These are phyloP conservation scores for Mnemiopsis leidyi DNA, from an alignment of 37 sponge, comb jelly and placozoan genomes.

Conservation along the genomic window DNA sequence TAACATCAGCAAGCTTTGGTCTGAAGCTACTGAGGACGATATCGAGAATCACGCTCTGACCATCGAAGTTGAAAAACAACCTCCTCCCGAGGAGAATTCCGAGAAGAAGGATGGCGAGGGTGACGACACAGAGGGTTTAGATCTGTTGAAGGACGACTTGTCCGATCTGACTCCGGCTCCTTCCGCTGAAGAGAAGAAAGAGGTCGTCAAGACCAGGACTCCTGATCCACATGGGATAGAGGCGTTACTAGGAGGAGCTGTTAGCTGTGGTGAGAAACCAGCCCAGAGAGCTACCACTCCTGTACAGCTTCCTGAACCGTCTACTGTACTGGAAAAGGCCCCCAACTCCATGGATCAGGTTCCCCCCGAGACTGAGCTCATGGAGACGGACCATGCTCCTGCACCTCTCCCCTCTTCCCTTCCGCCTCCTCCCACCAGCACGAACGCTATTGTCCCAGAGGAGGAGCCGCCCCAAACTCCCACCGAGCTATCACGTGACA, in stretches of 20 bases:
- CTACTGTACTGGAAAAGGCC: neutral
- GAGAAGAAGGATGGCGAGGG: neutral
- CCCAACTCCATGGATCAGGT: neutral
- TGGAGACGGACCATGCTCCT: neutral
- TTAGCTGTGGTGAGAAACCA: neutral
- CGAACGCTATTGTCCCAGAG: neutral
- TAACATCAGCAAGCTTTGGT: neutral
- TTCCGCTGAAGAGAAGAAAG: neutral
- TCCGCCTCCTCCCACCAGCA: neutral
- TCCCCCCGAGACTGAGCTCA: neutral
- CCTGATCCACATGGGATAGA: neutral
- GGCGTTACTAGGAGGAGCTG: neutral
- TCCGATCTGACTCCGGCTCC: neutral
- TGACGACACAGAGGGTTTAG: neutral
- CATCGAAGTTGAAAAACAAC: conserved; percentile 2
- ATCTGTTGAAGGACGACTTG: neutral
- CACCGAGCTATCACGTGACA: neutral
- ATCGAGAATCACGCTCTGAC: conserved; percentile 45
- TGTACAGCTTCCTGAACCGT: neutral
- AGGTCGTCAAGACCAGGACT: neutral
- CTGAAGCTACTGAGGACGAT: neutral
- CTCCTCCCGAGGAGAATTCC: neutral
- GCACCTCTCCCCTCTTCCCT: neutral
- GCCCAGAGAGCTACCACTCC: neutral
- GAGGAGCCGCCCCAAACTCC: neutral